These are phyloP conservation scores for Haliclystus octoradiatus DNA, from an alignment of 30 jellyfish, hydroid and myxozoan species.

Conservation along the genomic window DNA sequence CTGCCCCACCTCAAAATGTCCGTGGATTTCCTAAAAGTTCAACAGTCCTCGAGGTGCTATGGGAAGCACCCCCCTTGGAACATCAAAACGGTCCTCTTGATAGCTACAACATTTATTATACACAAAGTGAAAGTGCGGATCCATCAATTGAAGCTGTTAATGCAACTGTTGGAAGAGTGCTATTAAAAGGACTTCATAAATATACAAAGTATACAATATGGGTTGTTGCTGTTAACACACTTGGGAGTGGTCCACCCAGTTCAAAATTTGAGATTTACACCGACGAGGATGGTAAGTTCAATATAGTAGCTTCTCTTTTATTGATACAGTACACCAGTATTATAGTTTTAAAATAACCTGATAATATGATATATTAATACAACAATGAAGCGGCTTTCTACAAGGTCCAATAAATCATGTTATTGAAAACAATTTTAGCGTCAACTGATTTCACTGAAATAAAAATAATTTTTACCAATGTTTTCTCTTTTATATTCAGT, in stretches of 20 bases:
- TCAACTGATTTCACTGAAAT: too few species aligned
- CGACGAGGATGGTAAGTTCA: conserved; percentile 80
- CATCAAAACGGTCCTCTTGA: conserved; percentile 62
- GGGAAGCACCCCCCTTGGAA: conserved; percentile 69
- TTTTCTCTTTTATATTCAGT: too few species aligned
- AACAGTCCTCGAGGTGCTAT: conserved; percentile 61
- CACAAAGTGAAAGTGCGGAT: conserved; percentile 46
- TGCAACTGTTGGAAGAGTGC: conserved; percentile 28
- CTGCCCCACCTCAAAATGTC: conserved; percentile 90
- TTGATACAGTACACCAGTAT: too few species aligned
- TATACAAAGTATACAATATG: conserved; percentile 76
- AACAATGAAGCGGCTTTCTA: too few species aligned
- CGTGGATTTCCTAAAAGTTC: conserved; percentile 84
- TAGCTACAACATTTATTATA: conserved; percentile 63
- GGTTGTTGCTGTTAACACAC: conserved; percentile 59
- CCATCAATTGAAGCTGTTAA: conserved; percentile 50
- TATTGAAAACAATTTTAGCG: too few species aligned
- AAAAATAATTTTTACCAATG: too few species aligned
- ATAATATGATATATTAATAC: too few species aligned
- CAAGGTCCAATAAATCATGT: too few species aligned
- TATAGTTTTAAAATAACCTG: too few species aligned
- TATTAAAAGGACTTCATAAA: conserved; percentile 78
- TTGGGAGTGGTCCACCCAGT: conserved; percentile 94
- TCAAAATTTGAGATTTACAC: conserved; percentile 62
- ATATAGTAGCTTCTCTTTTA: too few species aligned